Base-by-base conservation (phyloP, 2,797 vertebrate genomes). In the Neosilurus mollespiculum region DNA sequence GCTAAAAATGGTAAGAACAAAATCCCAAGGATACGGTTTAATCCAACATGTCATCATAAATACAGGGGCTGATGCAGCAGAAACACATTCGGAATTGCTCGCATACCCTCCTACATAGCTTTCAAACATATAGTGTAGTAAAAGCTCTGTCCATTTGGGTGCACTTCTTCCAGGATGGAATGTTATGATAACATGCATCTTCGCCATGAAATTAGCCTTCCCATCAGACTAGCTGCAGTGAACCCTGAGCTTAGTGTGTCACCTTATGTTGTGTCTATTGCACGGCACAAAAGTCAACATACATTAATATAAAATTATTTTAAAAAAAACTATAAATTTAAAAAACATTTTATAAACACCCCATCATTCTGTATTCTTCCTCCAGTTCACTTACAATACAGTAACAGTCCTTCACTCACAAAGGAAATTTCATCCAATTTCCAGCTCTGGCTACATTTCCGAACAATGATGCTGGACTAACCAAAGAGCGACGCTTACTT, bases 401-500 rank as follows among this genome's bases (percentile, higher is more conserved):
- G 15, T 34, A 30, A 34, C 16, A 2, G 30, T 20, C 34, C 20
- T 69, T 43, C 37, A 43, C 9, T 66, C 16, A 34, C 30, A 30
- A n/a, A n/a, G n/a, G n/a, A n/a, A n/a, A n/a, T n/a, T n/a, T n/a
- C n/a, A n/a, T n/a, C n/a, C 12, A 24, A 75, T 30, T 65, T 62
- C 14, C 58, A 37, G 79, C 49, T 64, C 34, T 80, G 43, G 30
- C 4, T 37, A 58, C 43, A 54, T 82, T 78, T 66, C 67, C 49
- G 34, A 61, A 82, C 51, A 30, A 73, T 20, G 16, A 69, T 80
- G 54, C 53, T 37, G 66, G 20, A 69, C 83, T 82, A 67, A 82
- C 79, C 84, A 87, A 87, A 84, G 87, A 26, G 66, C 37, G 15
- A 34, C 34, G 11, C 78, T 82, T 59, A 84, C 84, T 86, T 88